Evolutionary conservation across 53 echinoderm and acorn worm species (phyloP).

Genomic region (Echinometra lucunter): DNA sequence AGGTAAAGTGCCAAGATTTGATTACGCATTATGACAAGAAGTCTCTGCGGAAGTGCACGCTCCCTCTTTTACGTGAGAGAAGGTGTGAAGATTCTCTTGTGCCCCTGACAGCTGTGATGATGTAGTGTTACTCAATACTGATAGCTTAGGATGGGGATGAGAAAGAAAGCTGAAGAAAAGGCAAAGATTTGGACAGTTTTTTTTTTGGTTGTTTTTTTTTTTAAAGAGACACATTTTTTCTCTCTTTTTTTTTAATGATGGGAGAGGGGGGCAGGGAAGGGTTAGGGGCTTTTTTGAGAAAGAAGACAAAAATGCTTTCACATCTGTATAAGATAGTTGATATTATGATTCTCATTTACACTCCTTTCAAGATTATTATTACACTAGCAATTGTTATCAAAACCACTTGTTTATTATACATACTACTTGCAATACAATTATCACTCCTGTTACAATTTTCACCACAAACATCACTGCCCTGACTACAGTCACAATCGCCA

Average conservation of each 20-base stretch:
- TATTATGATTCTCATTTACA: neutral
- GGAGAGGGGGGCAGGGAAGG: no score
- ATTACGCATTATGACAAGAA: neutral
- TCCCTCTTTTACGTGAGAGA: neutral
- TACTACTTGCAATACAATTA: neutral
- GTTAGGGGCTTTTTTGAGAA: no score
- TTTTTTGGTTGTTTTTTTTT: no score
- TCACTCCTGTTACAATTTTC: no score
- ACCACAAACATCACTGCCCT: neutral
- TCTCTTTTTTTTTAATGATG: no score
- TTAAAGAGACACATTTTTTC: no score
- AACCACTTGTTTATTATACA: neutral
- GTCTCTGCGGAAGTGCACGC: slow-evolving; percentile 6
- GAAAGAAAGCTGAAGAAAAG: neutral
- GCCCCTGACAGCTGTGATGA: neutral
- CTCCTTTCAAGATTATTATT: neutral
- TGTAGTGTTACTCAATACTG: slow-evolving; percentile 21
- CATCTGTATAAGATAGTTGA: neutral
- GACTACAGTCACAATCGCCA: neutral
- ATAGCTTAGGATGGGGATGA: slow-evolving; percentile 4
- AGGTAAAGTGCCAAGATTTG: neutral
- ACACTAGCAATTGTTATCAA: neutral
- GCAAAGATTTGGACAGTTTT: neutral
- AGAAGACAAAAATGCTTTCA: neutral
- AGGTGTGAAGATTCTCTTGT: slow-evolving; percentile 7